These are phyloP conservation scores for Ctenopoma kingsleyae DNA, from an alignment of 2,797 vertebrate genomes.

Conservation along the genomic window DNA sequence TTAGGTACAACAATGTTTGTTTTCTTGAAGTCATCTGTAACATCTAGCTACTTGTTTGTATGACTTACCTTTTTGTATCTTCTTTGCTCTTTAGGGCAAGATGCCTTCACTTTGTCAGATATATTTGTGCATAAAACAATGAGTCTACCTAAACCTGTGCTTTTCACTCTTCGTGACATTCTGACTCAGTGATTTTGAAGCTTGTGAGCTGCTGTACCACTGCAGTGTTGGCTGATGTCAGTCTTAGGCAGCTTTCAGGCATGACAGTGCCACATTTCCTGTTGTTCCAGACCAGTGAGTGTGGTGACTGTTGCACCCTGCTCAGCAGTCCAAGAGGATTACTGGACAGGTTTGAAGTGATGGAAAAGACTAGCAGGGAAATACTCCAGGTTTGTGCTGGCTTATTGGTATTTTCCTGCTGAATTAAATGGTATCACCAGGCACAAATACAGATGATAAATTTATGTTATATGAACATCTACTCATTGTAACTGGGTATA, in stretches of 20 bases:
- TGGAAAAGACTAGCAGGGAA: slow-evolving; percentile 25
- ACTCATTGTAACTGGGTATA: neutral
- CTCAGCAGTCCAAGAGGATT: slow-evolving; percentile 43
- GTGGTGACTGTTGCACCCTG: slow-evolving; percentile 30
- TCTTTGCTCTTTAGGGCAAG: neutral
- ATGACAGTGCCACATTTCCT: slow-evolving; percentile 35
- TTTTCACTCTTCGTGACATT: slow-evolving; percentile 43
- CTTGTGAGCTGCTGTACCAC: slow-evolving; percentile 24
- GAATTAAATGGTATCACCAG: neutral
- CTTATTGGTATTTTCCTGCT: slow-evolving; percentile 18
- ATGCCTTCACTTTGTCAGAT: slow-evolving; percentile 35
- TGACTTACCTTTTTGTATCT: slow-evolving; percentile 1
- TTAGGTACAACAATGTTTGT: neutral
- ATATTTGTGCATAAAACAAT: slow-evolving; percentile 38
- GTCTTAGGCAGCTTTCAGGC: slow-evolving; percentile 44
- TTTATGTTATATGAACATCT: neutral
- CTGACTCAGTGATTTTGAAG: slow-evolving; percentile 44
- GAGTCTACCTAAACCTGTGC: slow-evolving; percentile 8
- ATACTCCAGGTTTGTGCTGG: neutral
- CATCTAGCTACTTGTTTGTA: slow-evolving; percentile 20
- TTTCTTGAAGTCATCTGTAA: slow-evolving; percentile 15
- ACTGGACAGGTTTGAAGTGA: slow-evolving; percentile 38
- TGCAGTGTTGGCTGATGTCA: slow-evolving; percentile 43
- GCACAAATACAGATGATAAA: neutral
- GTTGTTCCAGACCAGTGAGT: slow-evolving; percentile 61